Percentiles rank a stretch among this genome's conserved stretches.
Evolutionary conservation across 2,888 invertebrate genomes (phyloP).

Genomic region (Augiades crinisus): DNA sequence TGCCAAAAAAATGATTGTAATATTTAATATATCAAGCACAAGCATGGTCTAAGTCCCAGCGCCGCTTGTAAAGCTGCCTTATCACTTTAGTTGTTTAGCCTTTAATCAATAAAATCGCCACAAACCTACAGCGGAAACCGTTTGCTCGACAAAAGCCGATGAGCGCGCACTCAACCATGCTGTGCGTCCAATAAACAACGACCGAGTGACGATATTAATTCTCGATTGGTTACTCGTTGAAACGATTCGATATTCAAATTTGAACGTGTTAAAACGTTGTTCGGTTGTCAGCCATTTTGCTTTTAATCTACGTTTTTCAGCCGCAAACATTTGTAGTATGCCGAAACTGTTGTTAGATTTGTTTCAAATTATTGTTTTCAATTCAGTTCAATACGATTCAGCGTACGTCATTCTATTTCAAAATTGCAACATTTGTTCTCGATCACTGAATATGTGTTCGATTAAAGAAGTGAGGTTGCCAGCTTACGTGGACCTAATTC

Average conservation of each 20-base stretch:
- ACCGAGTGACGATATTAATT: slow-evolving; percentile 56
- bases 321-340: slow-evolving; percentile 18
- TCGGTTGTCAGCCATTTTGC: slow-evolving; percentile 22
- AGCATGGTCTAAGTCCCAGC: too few relatives aligned
- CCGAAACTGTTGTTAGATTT: background rate
- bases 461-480: too few relatives aligned
- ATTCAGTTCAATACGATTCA: too few relatives aligned
- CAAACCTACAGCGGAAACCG: slow-evolving; percentile 19
- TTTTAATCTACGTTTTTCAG: slow-evolving; percentile 22
- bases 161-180: slow-evolving; percentile 29
- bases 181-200: slow-evolving; percentile 36
- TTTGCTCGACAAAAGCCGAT: slow-evolving; percentile 38
- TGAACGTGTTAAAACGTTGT: slow-evolving; percentile 21
- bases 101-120: background rate
- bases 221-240: slow-evolving; percentile 48
- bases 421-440: too few relatives aligned
- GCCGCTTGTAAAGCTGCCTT: too few relatives aligned
- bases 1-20: too few relatives aligned
- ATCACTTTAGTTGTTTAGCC: too few relatives aligned
- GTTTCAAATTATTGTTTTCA: background rate
- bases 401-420: too few relatives aligned
- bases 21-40: too few relatives aligned
- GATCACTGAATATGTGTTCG: too few relatives aligned
- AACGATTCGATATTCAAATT: slow-evolving; percentile 25
- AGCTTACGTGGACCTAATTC: too few relatives aligned